Conservation (phyloP, 2,888 invertebrate genomes). For the Epistrophella euchroma region DNA sequence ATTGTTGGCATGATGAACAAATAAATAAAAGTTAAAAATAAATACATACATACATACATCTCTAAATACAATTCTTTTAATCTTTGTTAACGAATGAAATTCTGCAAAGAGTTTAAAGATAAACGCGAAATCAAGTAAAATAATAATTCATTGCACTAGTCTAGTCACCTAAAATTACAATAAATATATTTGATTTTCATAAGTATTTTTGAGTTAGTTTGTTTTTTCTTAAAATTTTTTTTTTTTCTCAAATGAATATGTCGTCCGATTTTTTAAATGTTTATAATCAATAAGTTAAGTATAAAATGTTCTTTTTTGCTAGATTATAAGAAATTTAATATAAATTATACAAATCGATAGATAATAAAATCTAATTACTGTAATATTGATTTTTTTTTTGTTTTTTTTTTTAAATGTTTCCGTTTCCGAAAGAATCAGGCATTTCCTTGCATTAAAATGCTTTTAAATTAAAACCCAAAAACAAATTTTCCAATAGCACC, state of each 20-base stretch:
- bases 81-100: background rate
- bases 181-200: slow-evolving; percentile 32
- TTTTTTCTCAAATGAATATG: slow-evolving; percentile 36
- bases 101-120: slow-evolving; percentile 20
- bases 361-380: slow-evolving; percentile 68
- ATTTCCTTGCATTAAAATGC: too few relatives aligned
- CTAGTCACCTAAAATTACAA: slow-evolving; percentile 64
- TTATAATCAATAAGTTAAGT: slow-evolving; percentile 57
- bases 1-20: slow-evolving; percentile 2
- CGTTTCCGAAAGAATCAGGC: too few relatives aligned
- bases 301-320: slow-evolving; percentile 46
- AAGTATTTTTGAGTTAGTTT: slow-evolving; percentile 10
- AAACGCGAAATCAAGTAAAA: slow-evolving; percentile 50
- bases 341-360: slow-evolving; percentile 71
- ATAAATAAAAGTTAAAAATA: background rate
- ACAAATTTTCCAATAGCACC: too few relatives aligned
- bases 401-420: too few relatives aligned
- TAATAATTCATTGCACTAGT: slow-evolving; percentile 64
- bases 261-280: slow-evolving; percentile 63
- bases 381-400: slow-evolving; percentile 16
- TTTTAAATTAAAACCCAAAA: too few relatives aligned
- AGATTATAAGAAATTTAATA: slow-evolving; percentile 68
- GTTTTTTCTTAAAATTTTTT: slow-evolving; percentile 29
- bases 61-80: background rate
- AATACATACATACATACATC: background rate